Percentiles rank a stretch among this genome's conserved stretches.
These are phyloP conservation scores for Patiria miniata DNA, from an alignment of 35 echinoderm and acorn worm genomes.

Conservation along the genomic window DNA sequence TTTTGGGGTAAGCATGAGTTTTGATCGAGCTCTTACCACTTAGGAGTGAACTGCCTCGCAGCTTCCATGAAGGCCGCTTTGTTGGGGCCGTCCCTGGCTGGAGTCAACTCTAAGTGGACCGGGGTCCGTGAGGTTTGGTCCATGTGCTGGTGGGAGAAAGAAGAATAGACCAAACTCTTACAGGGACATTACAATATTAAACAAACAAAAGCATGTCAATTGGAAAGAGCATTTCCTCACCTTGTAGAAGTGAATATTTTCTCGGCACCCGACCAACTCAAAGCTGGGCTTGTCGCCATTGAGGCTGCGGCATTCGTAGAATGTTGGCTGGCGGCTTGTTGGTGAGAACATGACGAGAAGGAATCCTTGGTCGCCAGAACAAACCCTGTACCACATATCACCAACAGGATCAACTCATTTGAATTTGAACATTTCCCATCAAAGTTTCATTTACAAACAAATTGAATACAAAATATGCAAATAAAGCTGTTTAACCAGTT, in stretches of 20 bases:
- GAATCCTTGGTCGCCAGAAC: constrained; percentile 55
- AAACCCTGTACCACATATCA: constrained; percentile 56
- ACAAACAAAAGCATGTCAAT: no score
- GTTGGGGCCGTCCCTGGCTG: constrained; percentile 82
- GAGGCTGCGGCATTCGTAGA: constrained; percentile 72
- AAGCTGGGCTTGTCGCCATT: constrained; percentile 45
- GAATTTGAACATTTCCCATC: neutral
- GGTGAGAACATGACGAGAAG: constrained; percentile 75
- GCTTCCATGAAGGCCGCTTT: constrained; percentile 75
- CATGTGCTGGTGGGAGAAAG: constrained; percentile 47
- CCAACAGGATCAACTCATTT: constrained; percentile 12
- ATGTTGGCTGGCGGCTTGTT: constrained; percentile 58
- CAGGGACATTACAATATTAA: no score
- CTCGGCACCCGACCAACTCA: constrained; percentile 78
- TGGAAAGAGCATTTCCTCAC: constrained; percentile 41
- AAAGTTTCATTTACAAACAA: neutral
- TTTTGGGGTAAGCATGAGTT: no score
- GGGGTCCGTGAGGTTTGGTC: constrained; percentile 46
- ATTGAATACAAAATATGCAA: neutral
- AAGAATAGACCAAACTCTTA: no score
- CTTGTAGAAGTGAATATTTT: constrained; percentile 90
- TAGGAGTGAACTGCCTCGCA: constrained; percentile 31
- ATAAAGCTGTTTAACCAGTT: no score
- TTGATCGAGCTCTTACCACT: neutral
- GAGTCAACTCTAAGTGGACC: constrained; percentile 74